Evolutionary conservation across 2,113 vertebrate genomes (phyloP), one percentile per base, ranked within the genome.

Genomic region (Poeciliopsis occidentalis): DNA sequence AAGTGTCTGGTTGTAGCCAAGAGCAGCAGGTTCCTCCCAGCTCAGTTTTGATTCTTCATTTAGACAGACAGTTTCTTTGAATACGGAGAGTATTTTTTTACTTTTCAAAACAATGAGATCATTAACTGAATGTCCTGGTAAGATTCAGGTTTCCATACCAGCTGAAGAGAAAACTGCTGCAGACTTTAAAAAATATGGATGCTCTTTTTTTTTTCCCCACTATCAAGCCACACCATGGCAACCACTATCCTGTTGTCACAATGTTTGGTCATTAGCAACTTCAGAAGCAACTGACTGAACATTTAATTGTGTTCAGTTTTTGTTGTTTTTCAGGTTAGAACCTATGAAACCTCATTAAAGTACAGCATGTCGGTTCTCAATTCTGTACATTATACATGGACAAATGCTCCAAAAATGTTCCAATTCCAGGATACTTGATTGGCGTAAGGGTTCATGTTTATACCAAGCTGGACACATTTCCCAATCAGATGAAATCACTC

Each of bases 41-140:
- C 83, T 86, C 78, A 73, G 85, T 79, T 64, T 12, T 76, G 72
- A 79, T 84, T 80, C 81, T 85, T 79, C 60, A 51, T 70, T 85
- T 88, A 73, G 81, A 84, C 81, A 78, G 81, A 72, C 87, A 83
- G 67, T 71, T 69, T 90, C 85, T 85, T 83, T 32, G 67, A 83
- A 57, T 75, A 80, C 79, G 88, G 81, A 90, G 89, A 92, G 17
- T 63, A 29, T 90, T 88, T 86, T 85, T 84, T 85, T 11, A 91
- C 66, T 87, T 90, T 91, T 85, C 87, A 79, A 69, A 85, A 75
- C 72, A 54, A 78, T 63, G 73, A 78, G 90, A 86, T 85, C 79
- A 91, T 85, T 69, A 89, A 67, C 76, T 76, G 80, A 90, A 82
- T 67, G 79, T 61, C 76, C 82, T 82, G 82, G 87, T 87, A 75